Percentiles rank a stretch among this genome's conserved stretches.
Evolutionary conservation across 2,113 vertebrate genomes (phyloP).

Genomic region (Ochotona princeps): DNA sequence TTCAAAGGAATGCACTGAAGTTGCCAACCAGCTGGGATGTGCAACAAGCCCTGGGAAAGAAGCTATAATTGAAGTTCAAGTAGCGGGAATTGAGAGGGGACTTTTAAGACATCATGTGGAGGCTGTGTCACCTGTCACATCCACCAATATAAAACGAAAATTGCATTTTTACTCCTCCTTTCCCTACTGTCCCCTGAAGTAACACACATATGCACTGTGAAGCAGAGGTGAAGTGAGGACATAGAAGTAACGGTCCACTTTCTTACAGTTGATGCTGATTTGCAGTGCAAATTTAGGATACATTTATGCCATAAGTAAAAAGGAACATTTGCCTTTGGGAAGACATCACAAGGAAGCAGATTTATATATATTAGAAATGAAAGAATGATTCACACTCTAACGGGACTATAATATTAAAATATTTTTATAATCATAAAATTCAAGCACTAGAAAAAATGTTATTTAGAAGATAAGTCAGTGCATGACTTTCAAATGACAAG

Average conservation of each 20-base stretch:
- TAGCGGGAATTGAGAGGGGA: background rate
- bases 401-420: background rate
- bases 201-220: background rate
- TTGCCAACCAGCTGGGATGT: fast-evolving
- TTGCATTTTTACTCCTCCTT: background rate
- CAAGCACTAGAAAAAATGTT: background rate
- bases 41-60: background rate
- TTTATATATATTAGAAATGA: background rate
- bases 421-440: background rate
- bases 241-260: background rate
- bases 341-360: background rate
- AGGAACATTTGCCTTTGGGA: background rate
- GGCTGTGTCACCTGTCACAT: background rate
- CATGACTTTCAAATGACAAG: background rate
- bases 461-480: background rate
- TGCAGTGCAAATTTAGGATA: background rate
- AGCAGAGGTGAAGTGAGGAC: background rate
- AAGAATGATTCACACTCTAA: background rate
- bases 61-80: background rate
- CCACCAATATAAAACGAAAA: background rate
- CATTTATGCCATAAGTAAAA: background rate
- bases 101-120: background rate
- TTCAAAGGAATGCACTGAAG: background rate
- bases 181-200: background rate
- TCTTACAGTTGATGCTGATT: background rate